Evolutionary conservation across 2,797 vertebrate genomes (phyloP), one percentile per base, ranked within the genome.

Genomic region (Coranthus polyacanthus): DNA sequence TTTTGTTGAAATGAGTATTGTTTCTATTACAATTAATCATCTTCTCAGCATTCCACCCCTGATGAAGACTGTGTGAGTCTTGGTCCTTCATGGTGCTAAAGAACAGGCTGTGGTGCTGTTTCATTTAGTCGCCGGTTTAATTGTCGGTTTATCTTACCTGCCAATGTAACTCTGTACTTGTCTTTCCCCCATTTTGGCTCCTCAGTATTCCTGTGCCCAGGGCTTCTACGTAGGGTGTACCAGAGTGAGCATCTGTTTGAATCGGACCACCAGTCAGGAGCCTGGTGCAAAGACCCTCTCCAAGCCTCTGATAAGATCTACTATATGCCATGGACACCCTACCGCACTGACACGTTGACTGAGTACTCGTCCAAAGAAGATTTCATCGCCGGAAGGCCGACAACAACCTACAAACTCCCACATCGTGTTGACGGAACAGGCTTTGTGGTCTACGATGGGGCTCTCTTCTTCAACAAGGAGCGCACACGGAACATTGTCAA

Each of bases 291-390:
- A 86, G 98, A 99, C 86, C 98, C 98, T 37, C 95, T 99, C 1
- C 98, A 99, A 84, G 98, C 98, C 7, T 98, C 98, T 0, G 97
- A 99, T 91, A 99, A 99, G 94, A 98, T 99, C 77, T 99, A 98
- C 92, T 99, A 99, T 88, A 99, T 99, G 98, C 98, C 98, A 4
- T 99, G 98, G 98, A 99, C 97, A 0, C 98, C 98, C 0, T 99
- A 99, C 83, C 94, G 98, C 65, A 99, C 98, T 0, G 98, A 99
- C 85, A 99, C 96, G 0, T 88, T 99, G 68, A 99, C 97, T 0
- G 98, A 99, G 29, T 99, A 99, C 79, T 98, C 98, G 34, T 98
- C 97, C 84, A 98, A 99, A 91, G 98, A 98, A 7, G 98, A 99
- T 89, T 99, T 99, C 79, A 95, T 99, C 2, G 97, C 98, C 0